A percentile compares a stretch with the other conserved stretches of the same genome.
phyloP scores from a whole-genome alignment of 2,888 invertebrate species.

The Eremobia ochroleuca region DNA sequence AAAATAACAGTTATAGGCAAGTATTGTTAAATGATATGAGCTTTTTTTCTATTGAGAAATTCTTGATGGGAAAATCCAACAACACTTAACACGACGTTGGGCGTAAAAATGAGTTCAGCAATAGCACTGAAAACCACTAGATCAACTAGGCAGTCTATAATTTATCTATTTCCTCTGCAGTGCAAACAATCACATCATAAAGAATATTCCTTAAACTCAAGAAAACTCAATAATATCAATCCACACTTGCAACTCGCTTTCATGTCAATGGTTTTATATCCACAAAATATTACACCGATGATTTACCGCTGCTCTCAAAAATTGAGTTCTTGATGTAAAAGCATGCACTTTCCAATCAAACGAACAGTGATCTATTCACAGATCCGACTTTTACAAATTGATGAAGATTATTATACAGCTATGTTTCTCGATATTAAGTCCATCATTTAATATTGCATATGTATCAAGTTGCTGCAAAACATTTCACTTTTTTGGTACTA shows the following conservation, averaged over 20 bases:
- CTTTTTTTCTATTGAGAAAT: too few species aligned
- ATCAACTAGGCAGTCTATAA: too few species aligned
- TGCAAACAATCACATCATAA: neutral
- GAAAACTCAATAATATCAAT: neutral
- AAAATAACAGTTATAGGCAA: too few species aligned
- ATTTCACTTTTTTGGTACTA: neutral
- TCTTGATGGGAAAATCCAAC: too few species aligned
- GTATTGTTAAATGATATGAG: too few species aligned
- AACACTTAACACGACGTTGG: too few species aligned
- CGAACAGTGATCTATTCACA: neutral
- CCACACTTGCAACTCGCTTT: neutral
- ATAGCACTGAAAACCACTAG: too few species aligned
- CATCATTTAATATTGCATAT: neutral
- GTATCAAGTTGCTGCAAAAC: neutral
- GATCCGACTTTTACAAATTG: neutral
- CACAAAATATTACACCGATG: neutral
- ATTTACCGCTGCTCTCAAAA: conserved; percentile 1
- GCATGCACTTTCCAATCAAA: conserved; percentile 2
- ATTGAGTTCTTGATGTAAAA: conserved; percentile 12
- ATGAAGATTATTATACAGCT: neutral
- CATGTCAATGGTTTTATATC: neutral
- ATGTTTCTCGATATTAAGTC: neutral
- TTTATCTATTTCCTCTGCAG: neutral
- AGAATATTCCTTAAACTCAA: neutral
- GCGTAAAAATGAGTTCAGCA: too few species aligned